Evolutionary conservation across 2,888 invertebrate species (phyloP), one percentile per base, ranked within the genome.

Genomic region (Drosophila colorata): DNA sequence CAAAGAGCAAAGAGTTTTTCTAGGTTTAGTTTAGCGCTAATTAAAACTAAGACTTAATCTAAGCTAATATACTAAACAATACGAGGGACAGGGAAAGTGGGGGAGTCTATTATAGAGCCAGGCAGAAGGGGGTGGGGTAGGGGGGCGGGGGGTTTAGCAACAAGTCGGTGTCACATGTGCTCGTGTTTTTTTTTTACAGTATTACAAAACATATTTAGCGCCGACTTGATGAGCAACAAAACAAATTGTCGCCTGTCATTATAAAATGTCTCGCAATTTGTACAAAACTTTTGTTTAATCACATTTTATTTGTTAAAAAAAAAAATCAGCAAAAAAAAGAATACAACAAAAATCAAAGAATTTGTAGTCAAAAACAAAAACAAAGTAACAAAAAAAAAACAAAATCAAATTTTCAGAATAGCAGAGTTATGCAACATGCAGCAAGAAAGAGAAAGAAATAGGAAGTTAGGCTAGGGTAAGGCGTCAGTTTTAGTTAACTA

Each of bases 311-410:
- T 40, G 41, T 51, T 58, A n/a, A 44, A 38, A 14, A 9, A 14
- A 11, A 53, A 53, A 7, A n/a, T 4, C 41, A 7, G 46, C 18
- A 41, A n/a, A 49, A 6, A 52, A 41, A 49, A 69, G 33, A 56
- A 55, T 16, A 43, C 8, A 80, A 80, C 77, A 73, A 73, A 80
- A 77, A 77, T 77, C 77, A 77, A 80, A 77, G 77, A 80, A 86
- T 83, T 83, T 76, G 81, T 84, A 78, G 81, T 83, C 82, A 86
- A 83, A 76, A 38, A 43, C 52, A 43, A 20, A 72, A 43, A 52
- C 37, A 47, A 47, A 18, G n/a, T 20, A 40, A 18, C 7, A 9
- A 16, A 23, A 13, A 11, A 58, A 37, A 41, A 53, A 37, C 33
- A 38, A 69, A 58, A 65, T 57, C 49, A 76, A 72, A 73, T 47